Conservation (phyloP, 1,140 invertebrate genomes). For the Euwallacea fornicatus region DNA sequence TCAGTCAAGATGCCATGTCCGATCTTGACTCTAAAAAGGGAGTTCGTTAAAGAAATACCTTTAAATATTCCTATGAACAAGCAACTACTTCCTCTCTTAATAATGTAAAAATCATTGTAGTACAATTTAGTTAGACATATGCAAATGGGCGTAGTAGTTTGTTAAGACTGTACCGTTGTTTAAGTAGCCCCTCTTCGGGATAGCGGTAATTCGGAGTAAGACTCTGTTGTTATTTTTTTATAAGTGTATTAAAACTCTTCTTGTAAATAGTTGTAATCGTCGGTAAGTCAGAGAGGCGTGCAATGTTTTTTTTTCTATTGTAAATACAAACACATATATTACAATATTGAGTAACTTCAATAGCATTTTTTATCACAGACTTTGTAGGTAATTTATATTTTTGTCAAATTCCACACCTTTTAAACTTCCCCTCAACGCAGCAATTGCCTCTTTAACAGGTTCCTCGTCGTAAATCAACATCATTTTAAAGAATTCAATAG, state of each 20-base stretch:
- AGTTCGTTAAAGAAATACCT: too few species aligned
- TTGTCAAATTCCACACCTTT: too few species aligned
- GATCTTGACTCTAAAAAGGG: too few species aligned
- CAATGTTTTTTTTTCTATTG: constrained; percentile 26
- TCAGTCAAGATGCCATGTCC: too few species aligned
- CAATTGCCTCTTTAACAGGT: not conserved
- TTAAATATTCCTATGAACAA: not conserved
- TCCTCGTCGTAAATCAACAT: constrained; percentile 30
- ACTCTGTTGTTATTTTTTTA: constrained; percentile 31
- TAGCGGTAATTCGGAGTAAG: constrained; percentile 21
- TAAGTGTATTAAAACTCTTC: constrained; percentile 19
- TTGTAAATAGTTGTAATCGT: constrained; percentile 20
- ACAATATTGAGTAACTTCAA: not conserved
- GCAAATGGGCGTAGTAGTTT: constrained; percentile 3
- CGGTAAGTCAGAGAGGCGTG: constrained; percentile 3
- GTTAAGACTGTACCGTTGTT: constrained; percentile 12
- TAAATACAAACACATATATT: constrained; percentile 4
- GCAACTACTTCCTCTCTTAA: not conserved
- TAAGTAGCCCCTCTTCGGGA: not conserved
- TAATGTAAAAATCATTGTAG: constrained; percentile 4
- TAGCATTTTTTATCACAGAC: not conserved
- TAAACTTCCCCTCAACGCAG: not conserved
- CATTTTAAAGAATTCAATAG: constrained; percentile 38
- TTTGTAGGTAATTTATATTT: too few species aligned
- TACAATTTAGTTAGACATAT: constrained; percentile 6